Percentiles rank a stretch among this genome's conserved stretches.
phyloP scores from a whole-genome alignment of 2,888 invertebrate species.

The Horisme vitalbata region DNA sequence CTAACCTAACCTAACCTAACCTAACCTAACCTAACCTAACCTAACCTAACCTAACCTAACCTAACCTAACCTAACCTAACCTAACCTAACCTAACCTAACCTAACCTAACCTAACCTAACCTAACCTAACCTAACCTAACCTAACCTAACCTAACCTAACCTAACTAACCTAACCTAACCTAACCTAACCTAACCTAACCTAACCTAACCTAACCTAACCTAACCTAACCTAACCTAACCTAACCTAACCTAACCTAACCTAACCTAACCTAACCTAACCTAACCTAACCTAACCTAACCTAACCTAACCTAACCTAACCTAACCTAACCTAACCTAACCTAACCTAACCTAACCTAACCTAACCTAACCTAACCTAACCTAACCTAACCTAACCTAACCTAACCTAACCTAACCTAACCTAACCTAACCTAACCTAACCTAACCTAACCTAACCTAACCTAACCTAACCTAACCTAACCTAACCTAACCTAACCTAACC shows the following conservation, averaged over 20 bases:
- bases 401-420: no score
- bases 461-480: no score
- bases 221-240: constrained; percentile 9
- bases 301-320: no score
- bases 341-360: no score
- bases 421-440: no score
- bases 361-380: no score
- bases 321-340: no score
- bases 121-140: constrained; percentile 5
- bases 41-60: constrained; percentile 5
- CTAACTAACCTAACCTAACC: constrained; percentile 6
- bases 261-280: constrained; percentile 9
- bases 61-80: constrained; percentile 5
- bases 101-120: constrained; percentile 5
- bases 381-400: no score
- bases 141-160: constrained; percentile 5
- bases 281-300: no score
- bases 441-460: no score
- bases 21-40: constrained; percentile 5
- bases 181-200: constrained; percentile 9
- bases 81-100: constrained; percentile 5
- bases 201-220: constrained; percentile 9
- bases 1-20: constrained; percentile 5
- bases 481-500: no score
- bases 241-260: constrained; percentile 9